phyloP scores from a whole-genome alignment of 2,113 vertebrate genomes.

The Lagopus leucura region DNA sequence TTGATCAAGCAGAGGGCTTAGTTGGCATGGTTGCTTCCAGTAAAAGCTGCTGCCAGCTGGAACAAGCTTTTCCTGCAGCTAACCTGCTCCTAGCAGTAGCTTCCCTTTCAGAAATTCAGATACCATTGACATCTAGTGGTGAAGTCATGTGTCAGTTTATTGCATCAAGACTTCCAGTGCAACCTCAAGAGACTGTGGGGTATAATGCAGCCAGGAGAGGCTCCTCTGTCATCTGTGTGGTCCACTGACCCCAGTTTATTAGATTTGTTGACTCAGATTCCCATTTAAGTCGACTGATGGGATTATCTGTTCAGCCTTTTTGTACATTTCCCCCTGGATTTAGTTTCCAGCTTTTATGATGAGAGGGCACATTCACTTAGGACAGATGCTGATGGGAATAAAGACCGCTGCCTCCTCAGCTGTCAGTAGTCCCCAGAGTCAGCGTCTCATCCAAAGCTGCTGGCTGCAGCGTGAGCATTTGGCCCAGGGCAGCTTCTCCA shows the following conservation, averaged over 20 bases:
- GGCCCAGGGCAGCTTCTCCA: not conserved
- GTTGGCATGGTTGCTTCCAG: not conserved
- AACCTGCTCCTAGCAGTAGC: not conserved
- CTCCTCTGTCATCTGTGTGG: not conserved
- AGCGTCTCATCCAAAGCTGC: not conserved
- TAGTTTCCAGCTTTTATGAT: constrained; percentile 27
- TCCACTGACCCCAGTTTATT: constrained; percentile 12
- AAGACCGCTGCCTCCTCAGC: not conserved
- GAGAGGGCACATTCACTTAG: not conserved
- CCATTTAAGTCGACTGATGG: not conserved
- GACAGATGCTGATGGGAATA: not conserved
- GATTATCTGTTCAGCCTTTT: constrained; percentile 39
- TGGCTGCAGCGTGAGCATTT: not conserved
- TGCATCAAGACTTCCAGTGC: not conserved
- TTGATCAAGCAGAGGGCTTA: not conserved
- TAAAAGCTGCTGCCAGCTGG: not conserved
- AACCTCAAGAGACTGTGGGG: not conserved
- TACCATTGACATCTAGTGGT: constrained; percentile 56
- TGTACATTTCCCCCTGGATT: not conserved
- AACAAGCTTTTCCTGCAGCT: not conserved
- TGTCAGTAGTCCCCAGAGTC: not conserved
- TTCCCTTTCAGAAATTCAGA: not conserved
- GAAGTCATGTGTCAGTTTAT: not conserved
- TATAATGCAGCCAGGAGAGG: not conserved
- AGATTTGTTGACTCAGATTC: constrained; percentile 39